Conservation (phyloP, 2,888 invertebrate species). For the Temnothorax rugatulus region DNA sequence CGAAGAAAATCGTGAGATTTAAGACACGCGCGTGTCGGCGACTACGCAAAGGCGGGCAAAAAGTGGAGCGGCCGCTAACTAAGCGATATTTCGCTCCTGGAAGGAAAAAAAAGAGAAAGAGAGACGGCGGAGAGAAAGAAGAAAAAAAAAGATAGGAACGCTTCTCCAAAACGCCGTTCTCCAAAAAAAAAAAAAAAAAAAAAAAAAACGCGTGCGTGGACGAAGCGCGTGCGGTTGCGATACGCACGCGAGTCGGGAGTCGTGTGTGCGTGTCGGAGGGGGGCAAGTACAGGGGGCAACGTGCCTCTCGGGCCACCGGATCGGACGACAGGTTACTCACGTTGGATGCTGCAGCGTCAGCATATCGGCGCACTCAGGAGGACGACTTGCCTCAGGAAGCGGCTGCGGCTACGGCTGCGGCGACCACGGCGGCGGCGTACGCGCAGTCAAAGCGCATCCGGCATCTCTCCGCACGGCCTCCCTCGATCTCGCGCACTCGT, state of each 20-base stretch:
- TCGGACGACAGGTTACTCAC: slow-evolving; percentile 68
- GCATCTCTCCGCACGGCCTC: no score
- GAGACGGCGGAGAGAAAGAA: not conserved
- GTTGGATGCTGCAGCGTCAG: slow-evolving; percentile 73
- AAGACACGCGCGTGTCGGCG: slow-evolving; percentile 8
- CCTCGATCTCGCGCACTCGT: no score
- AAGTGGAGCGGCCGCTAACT: slow-evolving; percentile 20
- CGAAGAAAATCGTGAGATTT: not conserved
- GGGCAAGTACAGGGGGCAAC: not conserved
- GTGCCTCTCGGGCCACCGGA: not conserved
- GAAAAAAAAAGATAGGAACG: not conserved
- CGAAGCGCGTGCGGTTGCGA: not conserved
- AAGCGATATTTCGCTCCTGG: not conserved
- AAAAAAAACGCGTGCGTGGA: not conserved
- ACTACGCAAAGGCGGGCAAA: not conserved
- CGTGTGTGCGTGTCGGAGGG: not conserved
- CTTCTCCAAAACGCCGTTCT: not conserved
- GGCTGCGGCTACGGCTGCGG: no score
- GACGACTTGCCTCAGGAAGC: slow-evolving; percentile 7
- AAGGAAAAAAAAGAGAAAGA: not conserved
- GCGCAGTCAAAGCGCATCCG: slow-evolving; percentile 8
- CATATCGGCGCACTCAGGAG: slow-evolving; percentile 65
- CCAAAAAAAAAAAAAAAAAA: not conserved
- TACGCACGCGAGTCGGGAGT: not conserved
- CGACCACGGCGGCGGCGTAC: not conserved